These are phyloP conservation scores for Salvelinus alpinus DNA, from an alignment of 2,113 vertebrate species.

Conservation along the genomic window DNA sequence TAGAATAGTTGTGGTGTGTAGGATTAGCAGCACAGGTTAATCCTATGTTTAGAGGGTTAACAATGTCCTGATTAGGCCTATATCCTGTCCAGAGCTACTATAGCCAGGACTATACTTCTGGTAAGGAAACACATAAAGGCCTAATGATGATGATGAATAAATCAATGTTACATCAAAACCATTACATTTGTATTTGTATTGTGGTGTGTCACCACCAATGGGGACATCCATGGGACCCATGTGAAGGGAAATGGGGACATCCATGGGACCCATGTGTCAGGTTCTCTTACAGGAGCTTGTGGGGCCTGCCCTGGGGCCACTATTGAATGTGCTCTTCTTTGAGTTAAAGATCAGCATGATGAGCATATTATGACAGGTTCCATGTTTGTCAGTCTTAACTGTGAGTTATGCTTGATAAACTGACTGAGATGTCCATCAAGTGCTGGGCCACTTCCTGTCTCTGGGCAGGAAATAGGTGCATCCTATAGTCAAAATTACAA, in stretches of 20 bases:
- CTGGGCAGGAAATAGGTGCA: too few species aligned
- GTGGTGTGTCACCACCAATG: neutral
- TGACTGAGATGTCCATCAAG: too few species aligned
- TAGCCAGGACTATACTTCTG: neutral
- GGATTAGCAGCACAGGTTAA: slow-evolving; percentile 5
- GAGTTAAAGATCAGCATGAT: too few species aligned
- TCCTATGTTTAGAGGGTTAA: neutral
- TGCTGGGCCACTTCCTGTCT: too few species aligned
- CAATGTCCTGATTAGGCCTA: neutral
- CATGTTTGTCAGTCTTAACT: too few species aligned
- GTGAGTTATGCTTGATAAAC: too few species aligned
- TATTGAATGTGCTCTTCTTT: neutral
- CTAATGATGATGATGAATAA: neutral
- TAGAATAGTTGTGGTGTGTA: neutral
- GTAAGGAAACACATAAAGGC: neutral
- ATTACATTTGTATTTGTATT: neutral
- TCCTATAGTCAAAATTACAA: too few species aligned
- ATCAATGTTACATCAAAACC: neutral
- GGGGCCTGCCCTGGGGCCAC: neutral
- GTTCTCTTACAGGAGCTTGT: neutral
- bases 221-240: neutral
- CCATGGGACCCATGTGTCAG: neutral
- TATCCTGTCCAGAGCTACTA: neutral
- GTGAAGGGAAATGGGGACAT: neutral
- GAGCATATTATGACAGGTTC: too few species aligned